Evolutionary conservation across 2,888 invertebrate genomes (phyloP).

Genomic region (Ormyrus labotus): DNA sequence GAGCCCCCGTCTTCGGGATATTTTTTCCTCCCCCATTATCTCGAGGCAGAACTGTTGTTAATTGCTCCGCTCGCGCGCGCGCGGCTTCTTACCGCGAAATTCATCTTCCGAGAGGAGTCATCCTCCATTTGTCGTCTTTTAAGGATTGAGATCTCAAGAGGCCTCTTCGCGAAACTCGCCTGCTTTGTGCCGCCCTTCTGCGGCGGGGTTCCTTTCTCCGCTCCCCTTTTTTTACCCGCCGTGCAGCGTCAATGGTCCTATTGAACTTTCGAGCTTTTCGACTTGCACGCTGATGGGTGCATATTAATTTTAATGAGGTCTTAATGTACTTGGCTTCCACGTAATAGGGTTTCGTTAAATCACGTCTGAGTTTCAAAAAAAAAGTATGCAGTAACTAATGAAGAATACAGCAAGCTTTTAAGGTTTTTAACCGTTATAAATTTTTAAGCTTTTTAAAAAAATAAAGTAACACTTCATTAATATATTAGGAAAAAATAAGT

Average conservation of each 20-base stretch:
- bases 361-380: too few relatives aligned
- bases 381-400: too few relatives aligned
- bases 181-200: not conserved
- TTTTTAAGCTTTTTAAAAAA: too few relatives aligned
- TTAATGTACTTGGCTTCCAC: too few relatives aligned
- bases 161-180: not conserved
- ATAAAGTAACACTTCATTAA: too few relatives aligned
- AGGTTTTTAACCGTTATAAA: too few relatives aligned
- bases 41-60: constrained; percentile 36
- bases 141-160: constrained; percentile 35
- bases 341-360: too few relatives aligned
- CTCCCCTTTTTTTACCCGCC: not conserved
- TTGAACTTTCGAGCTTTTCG: not conserved
- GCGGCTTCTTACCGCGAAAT: constrained; percentile 25
- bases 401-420: too few relatives aligned
- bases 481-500: too few relatives aligned
- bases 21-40: constrained; percentile 41
- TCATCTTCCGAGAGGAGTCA: constrained; percentile 38
- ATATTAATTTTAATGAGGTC: too few relatives aligned
- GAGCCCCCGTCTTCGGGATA: not conserved
- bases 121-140: constrained; percentile 56
- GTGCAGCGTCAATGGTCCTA: not conserved
- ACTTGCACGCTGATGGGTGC: not conserved
- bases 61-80: constrained; percentile 15
- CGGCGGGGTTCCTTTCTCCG: not conserved